Conservation (phyloP, 2,797 vertebrate species). For the Chelon labrosus region DNA sequence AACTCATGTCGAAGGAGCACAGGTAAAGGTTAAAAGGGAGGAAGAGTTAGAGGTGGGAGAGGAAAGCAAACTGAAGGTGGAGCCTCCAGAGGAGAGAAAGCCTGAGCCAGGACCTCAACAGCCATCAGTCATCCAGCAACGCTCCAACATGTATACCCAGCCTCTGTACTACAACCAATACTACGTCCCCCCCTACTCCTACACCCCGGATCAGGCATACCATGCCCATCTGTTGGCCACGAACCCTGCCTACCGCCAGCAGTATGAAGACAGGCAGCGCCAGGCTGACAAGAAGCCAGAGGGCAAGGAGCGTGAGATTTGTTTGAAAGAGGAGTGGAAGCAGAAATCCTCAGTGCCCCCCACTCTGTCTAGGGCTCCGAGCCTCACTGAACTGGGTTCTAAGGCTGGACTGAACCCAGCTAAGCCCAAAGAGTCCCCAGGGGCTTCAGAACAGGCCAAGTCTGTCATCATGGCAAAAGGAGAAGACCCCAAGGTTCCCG, state of each 20-base stretch:
- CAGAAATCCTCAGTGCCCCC: constrained; percentile 91
- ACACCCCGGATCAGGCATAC: constrained; percentile 93
- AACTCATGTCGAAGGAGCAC: constrained; percentile 83
- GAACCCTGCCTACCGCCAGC: constrained; percentile 91
- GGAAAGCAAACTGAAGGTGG: constrained; percentile 86
- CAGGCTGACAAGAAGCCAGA: constrained; percentile 86
- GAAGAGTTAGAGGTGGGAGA: constrained; percentile 88
- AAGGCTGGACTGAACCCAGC: constrained; percentile 74
- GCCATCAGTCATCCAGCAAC: constrained; percentile 95
- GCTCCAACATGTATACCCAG: constrained; percentile 95
- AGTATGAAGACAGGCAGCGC: constrained; percentile 92
- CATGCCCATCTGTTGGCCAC: constrained; percentile 81
- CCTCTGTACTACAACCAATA: constrained; percentile 97
- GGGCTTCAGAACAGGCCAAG: constrained; percentile 86
- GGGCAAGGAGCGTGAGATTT: constrained; percentile 88
- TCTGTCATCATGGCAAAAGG: constrained; percentile 95
- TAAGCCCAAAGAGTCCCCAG: constrained; percentile 87
- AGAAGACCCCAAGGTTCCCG: constrained; percentile 88
- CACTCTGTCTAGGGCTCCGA: constrained; percentile 91
- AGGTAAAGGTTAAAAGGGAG: constrained; percentile 92
- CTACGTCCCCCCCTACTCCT: constrained; percentile 92
- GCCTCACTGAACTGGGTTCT: constrained; percentile 89
- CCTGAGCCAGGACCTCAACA: constrained; percentile 84
- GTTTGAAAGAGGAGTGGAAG: constrained; percentile 94
- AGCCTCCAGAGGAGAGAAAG: constrained; percentile 89